phyloP scores from a whole-genome alignment of 2,113 vertebrate species.

The Sinocyclocheilus grahami region DNA sequence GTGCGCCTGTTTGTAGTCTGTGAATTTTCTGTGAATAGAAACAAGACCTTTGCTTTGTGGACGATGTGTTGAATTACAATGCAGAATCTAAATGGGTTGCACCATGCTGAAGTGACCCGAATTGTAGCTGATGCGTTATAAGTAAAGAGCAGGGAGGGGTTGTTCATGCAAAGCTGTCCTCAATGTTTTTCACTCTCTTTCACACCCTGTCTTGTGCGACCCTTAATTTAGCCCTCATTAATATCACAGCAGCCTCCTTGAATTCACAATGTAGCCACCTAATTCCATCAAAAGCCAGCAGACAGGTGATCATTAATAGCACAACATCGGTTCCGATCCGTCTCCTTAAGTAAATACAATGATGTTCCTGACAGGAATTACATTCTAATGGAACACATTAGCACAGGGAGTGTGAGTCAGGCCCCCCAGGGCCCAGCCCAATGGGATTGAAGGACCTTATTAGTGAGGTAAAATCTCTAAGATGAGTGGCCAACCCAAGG shows the following conservation, averaged over 20 bases:
- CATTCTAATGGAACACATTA: conserved; percentile 37
- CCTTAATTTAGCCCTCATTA: conserved; percentile 40
- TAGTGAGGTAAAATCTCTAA: conserved; percentile 43
- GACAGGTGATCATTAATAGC: conserved; percentile 18
- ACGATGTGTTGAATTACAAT: background rate
- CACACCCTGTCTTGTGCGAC: background rate
- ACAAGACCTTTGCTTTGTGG: conserved; percentile 32
- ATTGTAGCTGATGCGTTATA: conserved; percentile 6
- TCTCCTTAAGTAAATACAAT: conserved; percentile 40
- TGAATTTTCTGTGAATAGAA: conserved; percentile 13
- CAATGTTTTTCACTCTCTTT: conserved; percentile 12
- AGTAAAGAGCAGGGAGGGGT: conserved; percentile 14
- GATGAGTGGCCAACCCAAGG: conserved; percentile 38
- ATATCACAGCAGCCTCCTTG: conserved; percentile 11
- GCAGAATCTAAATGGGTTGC: conserved; percentile 19
- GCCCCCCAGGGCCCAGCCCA: background rate
- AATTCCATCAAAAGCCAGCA: conserved; percentile 22
- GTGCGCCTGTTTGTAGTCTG: background rate
- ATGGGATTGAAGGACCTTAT: conserved; percentile 33
- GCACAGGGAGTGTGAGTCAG: background rate
- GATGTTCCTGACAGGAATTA: conserved; percentile 36
- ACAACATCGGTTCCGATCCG: background rate
- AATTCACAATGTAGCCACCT: background rate
- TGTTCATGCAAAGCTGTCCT: conserved; percentile 1
- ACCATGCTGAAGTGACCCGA: conserved; percentile 8